phyloP scores from a whole-genome alignment of 2,113 vertebrate species.

The Tor tambroides region DNA sequence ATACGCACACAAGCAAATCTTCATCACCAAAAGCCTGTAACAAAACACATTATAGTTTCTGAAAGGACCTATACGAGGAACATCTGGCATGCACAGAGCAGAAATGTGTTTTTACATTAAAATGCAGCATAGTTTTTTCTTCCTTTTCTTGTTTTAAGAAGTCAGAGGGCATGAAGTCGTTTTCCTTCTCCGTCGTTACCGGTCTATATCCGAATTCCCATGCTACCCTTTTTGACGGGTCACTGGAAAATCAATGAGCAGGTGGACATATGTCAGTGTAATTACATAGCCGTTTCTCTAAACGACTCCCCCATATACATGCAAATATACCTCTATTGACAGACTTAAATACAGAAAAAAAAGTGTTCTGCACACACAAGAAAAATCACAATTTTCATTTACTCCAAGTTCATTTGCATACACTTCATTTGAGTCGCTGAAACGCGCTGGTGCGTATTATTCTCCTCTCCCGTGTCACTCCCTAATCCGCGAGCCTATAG shows the following conservation, averaged over 20 bases:
- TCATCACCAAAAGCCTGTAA: not conserved
- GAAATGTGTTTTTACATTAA: not conserved
- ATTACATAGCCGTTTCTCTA: slow-evolving; percentile 84
- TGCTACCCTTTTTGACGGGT: slow-evolving; percentile 99
- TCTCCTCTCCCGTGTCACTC: slow-evolving; percentile 79
- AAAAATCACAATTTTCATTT: slow-evolving; percentile 77
- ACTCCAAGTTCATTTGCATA: slow-evolving; percentile 78
- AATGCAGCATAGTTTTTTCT: not conserved
- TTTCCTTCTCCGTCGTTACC: slow-evolving; percentile 79
- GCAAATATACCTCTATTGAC: slow-evolving; percentile 76
- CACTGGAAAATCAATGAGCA: slow-evolving; percentile 97
- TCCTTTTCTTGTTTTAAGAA: not conserved
- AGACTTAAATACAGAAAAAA: slow-evolving; percentile 71
- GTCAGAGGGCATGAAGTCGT: slow-evolving; percentile 59
- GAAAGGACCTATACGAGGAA: not conserved
- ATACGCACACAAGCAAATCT: not conserved
- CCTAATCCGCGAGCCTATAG: slow-evolving; percentile 84
- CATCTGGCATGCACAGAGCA: not conserved
- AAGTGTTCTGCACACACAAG: slow-evolving; percentile 64
- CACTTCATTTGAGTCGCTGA: slow-evolving; percentile 81
- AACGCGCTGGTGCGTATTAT: slow-evolving; percentile 80
- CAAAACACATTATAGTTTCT: not conserved
- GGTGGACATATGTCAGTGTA: slow-evolving; percentile 92
- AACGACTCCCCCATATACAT: slow-evolving; percentile 75
- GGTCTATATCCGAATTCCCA: slow-evolving; percentile 90